Evolutionary conservation across 2,113 vertebrate genomes (phyloP).

Genomic region (Holacanthus passer): DNA sequence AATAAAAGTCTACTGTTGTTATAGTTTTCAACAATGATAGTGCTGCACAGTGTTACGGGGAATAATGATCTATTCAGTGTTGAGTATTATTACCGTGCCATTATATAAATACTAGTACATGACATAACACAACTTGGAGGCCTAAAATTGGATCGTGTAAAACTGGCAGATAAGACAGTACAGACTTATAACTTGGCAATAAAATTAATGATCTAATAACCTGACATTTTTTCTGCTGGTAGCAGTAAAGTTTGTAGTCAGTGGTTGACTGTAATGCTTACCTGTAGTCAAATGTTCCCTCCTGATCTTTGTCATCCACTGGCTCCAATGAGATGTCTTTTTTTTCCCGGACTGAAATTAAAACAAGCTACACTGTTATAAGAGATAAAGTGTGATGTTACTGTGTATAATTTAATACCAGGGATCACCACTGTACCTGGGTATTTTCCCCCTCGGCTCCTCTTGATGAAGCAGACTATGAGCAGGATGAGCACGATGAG

Average conservation of each 20-base stretch:
- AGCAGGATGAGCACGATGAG: constrained; percentile 97
- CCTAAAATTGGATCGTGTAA: neutral
- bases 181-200: neutral
- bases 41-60: constrained; percentile 22
- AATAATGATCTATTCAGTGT: constrained; percentile 1
- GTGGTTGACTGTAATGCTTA: constrained; percentile 71
- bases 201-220: neutral
- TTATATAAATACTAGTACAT: constrained; percentile 2
- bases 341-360: constrained; percentile 91
- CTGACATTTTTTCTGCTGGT: neutral
- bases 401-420: neutral
- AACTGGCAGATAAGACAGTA: neutral
- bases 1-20: constrained; percentile 19
- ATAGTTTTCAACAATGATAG: constrained; percentile 19
- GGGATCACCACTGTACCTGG: constrained; percentile 84
- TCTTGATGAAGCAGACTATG: constrained; percentile 98
- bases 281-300: constrained; percentile 97
- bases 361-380: constrained; percentile 8
- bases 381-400: neutral
- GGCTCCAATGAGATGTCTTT: constrained; percentile 92
- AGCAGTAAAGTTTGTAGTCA: neutral
- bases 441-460: constrained; percentile 96
- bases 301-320: constrained; percentile 93
- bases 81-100: constrained; percentile 15
- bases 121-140: neutral